Percentiles rank a stretch among this genome's conserved stretches.
Conservation (phyloP, 2,888 invertebrate genomes). For the Syritta pipiens region DNA sequence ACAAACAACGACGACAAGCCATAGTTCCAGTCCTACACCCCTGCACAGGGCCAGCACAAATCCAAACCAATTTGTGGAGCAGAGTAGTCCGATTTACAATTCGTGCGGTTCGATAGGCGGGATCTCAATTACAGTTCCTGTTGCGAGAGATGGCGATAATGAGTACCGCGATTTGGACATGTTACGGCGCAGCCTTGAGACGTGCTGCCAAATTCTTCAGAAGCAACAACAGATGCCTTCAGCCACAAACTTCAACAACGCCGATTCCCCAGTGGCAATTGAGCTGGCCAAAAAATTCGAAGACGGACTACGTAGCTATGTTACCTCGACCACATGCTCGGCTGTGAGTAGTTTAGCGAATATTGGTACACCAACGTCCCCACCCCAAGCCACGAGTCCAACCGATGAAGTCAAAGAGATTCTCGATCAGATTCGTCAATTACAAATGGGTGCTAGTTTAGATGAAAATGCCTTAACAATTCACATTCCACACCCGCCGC, state of each 20-base stretch:
- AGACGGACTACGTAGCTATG: constrained; percentile 75
- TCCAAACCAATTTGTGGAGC: constrained; percentile 71
- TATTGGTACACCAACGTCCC: constrained; percentile 85
- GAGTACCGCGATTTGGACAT: constrained; percentile 74
- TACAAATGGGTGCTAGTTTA: constrained; percentile 79
- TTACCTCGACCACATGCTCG: constrained; percentile 82
- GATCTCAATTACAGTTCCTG: constrained; percentile 75
- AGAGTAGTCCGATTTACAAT: constrained; percentile 73
- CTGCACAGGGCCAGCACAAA: constrained; percentile 73
- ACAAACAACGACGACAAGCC: constrained; percentile 71
- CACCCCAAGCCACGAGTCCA: constrained; percentile 91
- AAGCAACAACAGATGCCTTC: constrained; percentile 73
- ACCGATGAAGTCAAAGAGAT: constrained; percentile 87
- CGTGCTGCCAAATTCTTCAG: constrained; percentile 77
- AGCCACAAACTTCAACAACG: constrained; percentile 70
- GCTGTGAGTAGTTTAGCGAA: constrained; percentile 86
- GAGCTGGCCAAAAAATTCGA: constrained; percentile 74
- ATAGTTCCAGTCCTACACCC: constrained; percentile 71
- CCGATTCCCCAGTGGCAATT: constrained; percentile 71
- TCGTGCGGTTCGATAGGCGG: constrained; percentile 75
- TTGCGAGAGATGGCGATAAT: constrained; percentile 71
- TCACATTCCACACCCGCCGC: constrained; percentile 55
- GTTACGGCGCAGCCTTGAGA: constrained; percentile 76
- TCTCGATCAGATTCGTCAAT: constrained; percentile 86
- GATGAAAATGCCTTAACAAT: constrained; percentile 75